Evolutionary conservation across 92 coral and sea anemone species (phyloP).

Genomic region (Heteractis magnifica): DNA sequence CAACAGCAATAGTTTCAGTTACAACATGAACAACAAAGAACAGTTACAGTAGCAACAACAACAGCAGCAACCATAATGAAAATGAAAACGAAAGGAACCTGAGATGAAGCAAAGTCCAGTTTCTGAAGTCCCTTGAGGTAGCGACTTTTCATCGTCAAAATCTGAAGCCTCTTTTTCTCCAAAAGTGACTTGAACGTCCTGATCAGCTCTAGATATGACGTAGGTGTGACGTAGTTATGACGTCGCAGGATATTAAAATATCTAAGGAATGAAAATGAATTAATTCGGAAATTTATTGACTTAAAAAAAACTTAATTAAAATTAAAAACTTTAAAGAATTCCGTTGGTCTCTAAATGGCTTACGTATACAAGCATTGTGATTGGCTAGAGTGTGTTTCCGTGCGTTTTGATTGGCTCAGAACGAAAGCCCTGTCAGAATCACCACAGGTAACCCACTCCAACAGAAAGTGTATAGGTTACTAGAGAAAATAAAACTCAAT

Average conservation of each 20-base stretch:
- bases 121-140: slow-evolving; percentile 93
- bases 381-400: neutral
- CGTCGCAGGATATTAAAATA: slow-evolving; percentile 81
- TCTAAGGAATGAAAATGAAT: slow-evolving; percentile 25
- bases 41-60: neutral
- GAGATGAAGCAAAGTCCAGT: slow-evolving; percentile 90
- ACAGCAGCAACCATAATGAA: neutral
- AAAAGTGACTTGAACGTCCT: slow-evolving; percentile 93
- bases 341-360: neutral
- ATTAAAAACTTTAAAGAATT: neutral
- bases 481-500: neutral
- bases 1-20: neutral
- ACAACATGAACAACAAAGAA: neutral
- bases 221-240: slow-evolving; percentile 97
- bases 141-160: slow-evolving; percentile 83
- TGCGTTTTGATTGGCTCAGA: neutral
- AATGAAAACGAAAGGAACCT: slow-evolving; percentile 37
- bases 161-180: slow-evolving; percentile 81
- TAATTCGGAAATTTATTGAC: neutral
- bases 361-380: neutral
- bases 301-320: neutral
- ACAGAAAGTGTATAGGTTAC: no score
- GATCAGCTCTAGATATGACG: slow-evolving; percentile 94
- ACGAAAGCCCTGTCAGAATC: neutral
- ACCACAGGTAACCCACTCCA: no score